A percentile compares a stretch with the other conserved stretches of the same genome.
These are phyloP conservation scores for Callocephalon fimbriatum DNA, from an alignment of 2,113 vertebrate genomes.

Conservation along the genomic window DNA sequence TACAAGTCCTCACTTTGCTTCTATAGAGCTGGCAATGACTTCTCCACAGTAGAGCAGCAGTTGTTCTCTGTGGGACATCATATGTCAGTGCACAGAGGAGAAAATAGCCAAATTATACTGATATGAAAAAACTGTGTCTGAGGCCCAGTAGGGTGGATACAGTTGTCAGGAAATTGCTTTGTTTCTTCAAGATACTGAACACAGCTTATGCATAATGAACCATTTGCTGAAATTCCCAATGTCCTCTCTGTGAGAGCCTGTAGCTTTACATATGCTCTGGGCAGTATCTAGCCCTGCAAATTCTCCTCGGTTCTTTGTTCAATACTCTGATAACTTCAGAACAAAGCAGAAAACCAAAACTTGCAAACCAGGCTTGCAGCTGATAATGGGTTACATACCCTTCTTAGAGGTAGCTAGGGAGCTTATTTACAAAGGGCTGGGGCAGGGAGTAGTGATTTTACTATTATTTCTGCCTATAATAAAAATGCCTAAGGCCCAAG, in stretches of 20 bases:
- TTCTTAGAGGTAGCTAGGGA: background rate
- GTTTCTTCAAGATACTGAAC: background rate
- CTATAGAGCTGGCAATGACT: background rate
- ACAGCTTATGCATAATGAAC: background rate
- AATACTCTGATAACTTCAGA: background rate
- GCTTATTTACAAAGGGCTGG: background rate
- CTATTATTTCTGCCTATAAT: background rate
- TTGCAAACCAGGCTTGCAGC: background rate
- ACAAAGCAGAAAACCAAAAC: background rate
- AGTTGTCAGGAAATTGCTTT: background rate
- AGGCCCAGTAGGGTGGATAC: background rate
- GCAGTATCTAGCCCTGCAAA: background rate
- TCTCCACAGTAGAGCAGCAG: background rate
- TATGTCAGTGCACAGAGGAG: background rate
- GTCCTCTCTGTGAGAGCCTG: background rate
- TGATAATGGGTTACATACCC: background rate
- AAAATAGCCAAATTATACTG: background rate
- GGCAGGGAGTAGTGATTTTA: background rate
- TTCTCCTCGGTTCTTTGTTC: background rate
- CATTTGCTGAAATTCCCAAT: background rate
- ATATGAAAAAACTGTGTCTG: background rate
- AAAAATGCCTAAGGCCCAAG: background rate
- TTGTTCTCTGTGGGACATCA: background rate
- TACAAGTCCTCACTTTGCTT: background rate
- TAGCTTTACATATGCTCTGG: background rate